Base-by-base conservation (phyloP, 2,113 vertebrate genomes). In the Mohoua ochrocephala region DNA sequence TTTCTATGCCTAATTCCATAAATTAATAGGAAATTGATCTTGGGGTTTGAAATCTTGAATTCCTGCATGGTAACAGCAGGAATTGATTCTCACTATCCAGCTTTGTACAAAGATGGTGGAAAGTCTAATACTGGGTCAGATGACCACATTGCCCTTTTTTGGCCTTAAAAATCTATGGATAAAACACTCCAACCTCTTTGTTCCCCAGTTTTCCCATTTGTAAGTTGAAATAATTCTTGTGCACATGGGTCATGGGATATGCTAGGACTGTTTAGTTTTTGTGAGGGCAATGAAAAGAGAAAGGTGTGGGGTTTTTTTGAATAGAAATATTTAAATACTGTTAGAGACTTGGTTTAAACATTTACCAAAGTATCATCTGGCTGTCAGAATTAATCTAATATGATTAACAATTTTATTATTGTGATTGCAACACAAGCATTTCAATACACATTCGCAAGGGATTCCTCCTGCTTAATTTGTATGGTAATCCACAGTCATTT, bases 381-480 rank as follows among this genome's bases (percentile, higher is more conserved):
- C 50, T 85, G 82, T 88, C 85, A 90, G 76, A 84, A 65, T 85
- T 87, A 91, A 94, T 93, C 75, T 83, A 73, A 65, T 69, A 39
- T 61, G 47, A 89, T 80, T 77, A 94, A 90, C 75, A 85, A 37
- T 96, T 89, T 69, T 61, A 81, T 91, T 87, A 67, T 90, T 77
- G 47, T 91, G 87, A 73, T 83, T 19, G 67, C 59, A 57, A 12
- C 54, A 35, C 81, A 77, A 42, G 54, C 33, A 74, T 96, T 96
- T 95, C 78, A 74, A 19, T 89, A 53, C 28, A 53, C 5, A 5
- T 69, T 90, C 14, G 0, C 78, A 65, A 77, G 91, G 70, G 82
- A 79, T 85, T 93, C 57, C 54, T 80, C 77, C 41, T 90, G 70
- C 91, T 91, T 96, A 88, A 96, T 96, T 90, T 95, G 63, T 91